Base-by-base conservation (phyloP, 2,113 vertebrate species). In the Petroica traversi region DNA sequence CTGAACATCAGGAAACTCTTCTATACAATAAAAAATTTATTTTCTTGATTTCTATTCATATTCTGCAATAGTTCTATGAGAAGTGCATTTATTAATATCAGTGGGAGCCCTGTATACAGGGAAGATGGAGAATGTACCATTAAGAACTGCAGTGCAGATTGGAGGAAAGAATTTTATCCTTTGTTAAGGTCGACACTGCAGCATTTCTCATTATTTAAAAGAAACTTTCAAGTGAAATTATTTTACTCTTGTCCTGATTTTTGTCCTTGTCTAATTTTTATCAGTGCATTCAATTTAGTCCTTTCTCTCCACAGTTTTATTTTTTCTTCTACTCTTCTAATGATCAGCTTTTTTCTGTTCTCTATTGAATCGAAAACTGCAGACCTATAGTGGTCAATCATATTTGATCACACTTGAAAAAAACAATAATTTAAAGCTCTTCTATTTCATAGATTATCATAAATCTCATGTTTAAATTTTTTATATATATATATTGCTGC, bases 11-110 rank as follows among this genome's bases (percentile, higher is more conserved):
- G 33, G 34, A 49, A 75, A n/a, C 2, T 18, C 11, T 76, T 72
- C n/a, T 36, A 5, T 26, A 6, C 9, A 43, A 48, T 7, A 45
- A 31, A 75, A n/a, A 9, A 83, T 72, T 82, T 69, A 28, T 58
- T 6, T 54, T 63, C 43, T 28, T 89, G 52, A 93, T 92, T 92
- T 94, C 85, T 80, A 90, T 90, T 93, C 90, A 85, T 64, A 76
- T 80, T 66, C 74, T 92, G 33, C 19, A 80, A 57, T 40, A 69
- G 45, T 74, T 86, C 75, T 45, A 46, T 85, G 78, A 94, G 85
- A 85, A 83, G 75, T 54, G 22, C 38, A 71, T 74, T 86, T 83
- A 80, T 83, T 83, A 69, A 33, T 69, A 92, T 71, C 92, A 92
- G 62, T 63, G 34, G 85, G 82, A 83, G 72, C 38, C 55, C 67